Evolutionary conservation across 2,797 vertebrate species (phyloP), one percentile per base, ranked within the genome.

Genomic region (Salmo trutta): DNA sequence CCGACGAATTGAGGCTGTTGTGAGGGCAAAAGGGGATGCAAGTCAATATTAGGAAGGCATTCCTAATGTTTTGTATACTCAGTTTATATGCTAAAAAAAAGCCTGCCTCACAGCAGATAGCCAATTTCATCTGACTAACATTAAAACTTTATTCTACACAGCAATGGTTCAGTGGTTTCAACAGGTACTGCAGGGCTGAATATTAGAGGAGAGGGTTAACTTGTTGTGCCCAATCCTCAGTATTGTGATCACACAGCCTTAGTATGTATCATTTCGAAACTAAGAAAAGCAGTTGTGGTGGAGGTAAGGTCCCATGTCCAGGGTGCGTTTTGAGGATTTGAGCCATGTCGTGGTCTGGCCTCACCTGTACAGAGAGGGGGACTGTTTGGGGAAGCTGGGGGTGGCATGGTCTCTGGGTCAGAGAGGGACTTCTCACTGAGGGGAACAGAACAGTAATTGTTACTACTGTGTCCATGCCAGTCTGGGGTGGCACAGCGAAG

Each of bases 271-370:
- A 87, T 88, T 81, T 79, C 82, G 87, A 90, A 87, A 91, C 85
- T 72, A 53, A 78, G 53, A 87, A 88, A 89, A 86, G 88, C 79
- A 79, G 90, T 89, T 87, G 80, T 85, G 80, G 84, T 78, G 84
- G 81, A 82, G 75, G 74, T 72, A 71, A 82, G 73, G 78, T 87
- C 84, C 81, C 81, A 80, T 82, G 82, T 73, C 79, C 72, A 19
- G 17, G 21, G 24, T 64, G 51, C 54, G 64, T 29, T 82, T 87
- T 82, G 75, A 88, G 86, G 87, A 88, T 87, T 77, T 86, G 87
- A 91, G 77, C 69, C 72, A 78, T 83, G 78, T 83, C 87, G 84
- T 83, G 86, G 85, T 85, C 80, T 79, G 66, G 19, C 14, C 59
- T 76, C 15, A 76, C 75, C 85, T 82, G 78, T 68, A 5, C 51